Percentiles rank a stretch among this genome's conserved stretches.
Conservation (phyloP, 2,113 vertebrate genomes). For the Gymnogyps californianus region DNA sequence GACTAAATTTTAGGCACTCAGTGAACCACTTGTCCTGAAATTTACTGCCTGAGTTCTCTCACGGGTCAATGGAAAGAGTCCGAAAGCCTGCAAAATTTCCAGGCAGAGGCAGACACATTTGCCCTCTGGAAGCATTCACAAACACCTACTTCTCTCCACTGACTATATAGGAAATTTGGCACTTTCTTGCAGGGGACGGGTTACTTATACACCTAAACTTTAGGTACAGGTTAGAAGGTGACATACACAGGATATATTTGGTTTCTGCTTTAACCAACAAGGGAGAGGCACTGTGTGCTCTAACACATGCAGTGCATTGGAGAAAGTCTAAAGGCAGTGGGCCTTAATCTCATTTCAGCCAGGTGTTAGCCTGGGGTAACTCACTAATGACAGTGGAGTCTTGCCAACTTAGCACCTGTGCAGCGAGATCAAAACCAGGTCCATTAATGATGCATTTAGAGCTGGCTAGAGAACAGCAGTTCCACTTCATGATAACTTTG, state of each 20-base stretch:
- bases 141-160: not conserved
- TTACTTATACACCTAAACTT: not conserved
- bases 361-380: conserved; percentile 59
- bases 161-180: not conserved
- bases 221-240: not conserved
- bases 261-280: conserved; percentile 12
- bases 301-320: not conserved
- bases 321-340: conserved; percentile 18
- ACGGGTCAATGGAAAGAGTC: not conserved
- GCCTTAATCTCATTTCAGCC: conserved; percentile 35
- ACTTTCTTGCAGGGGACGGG: not conserved
- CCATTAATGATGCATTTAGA: conserved; percentile 36
- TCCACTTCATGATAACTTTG: conserved; percentile 17
- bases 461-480: conserved; percentile 20
- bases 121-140: conserved; percentile 32
- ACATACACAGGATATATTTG: not conserved
- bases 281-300: not conserved
- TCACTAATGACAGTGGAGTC: conserved; percentile 5
- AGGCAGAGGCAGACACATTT: not conserved
- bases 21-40: not conserved
- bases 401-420: conserved; percentile 56
- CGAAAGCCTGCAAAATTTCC: not conserved
- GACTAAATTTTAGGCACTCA: not conserved
- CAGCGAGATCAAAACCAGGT: conserved; percentile 37
- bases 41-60: not conserved